These are phyloP conservation scores for Hydrophis major DNA, from an alignment of 2,797 vertebrate species.

Conservation along the genomic window DNA sequence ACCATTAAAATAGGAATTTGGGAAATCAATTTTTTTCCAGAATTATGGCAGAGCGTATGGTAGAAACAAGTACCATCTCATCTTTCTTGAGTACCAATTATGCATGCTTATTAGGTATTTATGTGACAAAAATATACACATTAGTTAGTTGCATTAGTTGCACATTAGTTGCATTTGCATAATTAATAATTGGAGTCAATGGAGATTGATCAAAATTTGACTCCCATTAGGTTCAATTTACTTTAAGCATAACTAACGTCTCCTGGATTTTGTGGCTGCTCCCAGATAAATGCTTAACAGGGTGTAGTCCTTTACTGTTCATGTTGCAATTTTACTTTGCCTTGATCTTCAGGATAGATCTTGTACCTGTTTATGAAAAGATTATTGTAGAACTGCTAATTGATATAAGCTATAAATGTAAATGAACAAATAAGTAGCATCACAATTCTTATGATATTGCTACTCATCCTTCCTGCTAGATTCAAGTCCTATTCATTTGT, in stretches of 20 bases:
- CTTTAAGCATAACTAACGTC: not conserved
- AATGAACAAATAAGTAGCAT: slow-evolving; percentile 9
- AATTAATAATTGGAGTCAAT: not conserved
- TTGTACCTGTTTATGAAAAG: slow-evolving; percentile 17
- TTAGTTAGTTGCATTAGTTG: not conserved
- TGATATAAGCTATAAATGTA: slow-evolving; percentile 15
- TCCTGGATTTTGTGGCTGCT: not conserved
- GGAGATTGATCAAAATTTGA: not conserved
- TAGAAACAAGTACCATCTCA: not conserved
- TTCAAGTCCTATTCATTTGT: slow-evolving; percentile 1
- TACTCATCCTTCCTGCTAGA: slow-evolving; percentile 23
- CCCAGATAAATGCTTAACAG: not conserved
- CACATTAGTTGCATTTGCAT: not conserved
- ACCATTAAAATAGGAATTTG: not conserved
- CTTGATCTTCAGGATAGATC: not conserved
- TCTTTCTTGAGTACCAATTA: not conserved
- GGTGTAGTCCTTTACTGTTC: not conserved
- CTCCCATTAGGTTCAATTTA: not conserved
- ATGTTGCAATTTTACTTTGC: not conserved
- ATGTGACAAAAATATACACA: not conserved
- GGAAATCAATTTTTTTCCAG: not conserved
- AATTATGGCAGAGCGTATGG: not conserved
- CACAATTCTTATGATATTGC: not conserved
- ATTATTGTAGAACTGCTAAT: slow-evolving; percentile 1
- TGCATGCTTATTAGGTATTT: not conserved